Evolutionary conservation across 1,140 invertebrate species (phyloP).

Genomic region (Drosophila nikananu): DNA sequence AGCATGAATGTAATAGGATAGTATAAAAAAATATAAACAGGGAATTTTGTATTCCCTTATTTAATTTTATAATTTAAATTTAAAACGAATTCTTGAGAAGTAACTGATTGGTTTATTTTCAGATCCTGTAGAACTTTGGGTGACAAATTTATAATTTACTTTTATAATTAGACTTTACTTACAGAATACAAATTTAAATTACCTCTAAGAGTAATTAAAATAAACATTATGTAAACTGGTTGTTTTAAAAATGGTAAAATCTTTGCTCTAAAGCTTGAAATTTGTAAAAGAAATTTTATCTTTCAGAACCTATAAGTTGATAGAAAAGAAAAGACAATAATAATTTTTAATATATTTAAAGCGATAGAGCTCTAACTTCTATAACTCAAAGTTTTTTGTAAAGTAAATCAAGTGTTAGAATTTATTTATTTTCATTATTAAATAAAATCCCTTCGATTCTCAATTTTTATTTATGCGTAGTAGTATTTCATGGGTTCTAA

Average conservation of each 20-base stretch:
- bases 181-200: neutral
- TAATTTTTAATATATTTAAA: neutral
- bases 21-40: neutral
- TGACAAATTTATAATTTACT: too few relatives aligned
- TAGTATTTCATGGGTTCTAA: neutral
- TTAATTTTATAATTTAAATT: neutral
- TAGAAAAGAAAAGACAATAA: neutral
- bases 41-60: neutral
- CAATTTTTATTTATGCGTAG: constrained; percentile 5
- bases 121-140: neutral
- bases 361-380: neutral
- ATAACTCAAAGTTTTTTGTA: neutral
- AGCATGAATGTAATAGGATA: neutral
- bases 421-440: neutral
- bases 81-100: neutral
- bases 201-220: neutral
- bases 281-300: too few relatives aligned
- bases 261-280: neutral
- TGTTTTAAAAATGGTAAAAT: neutral
- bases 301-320: neutral
- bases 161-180: neutral
- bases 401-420: neutral
- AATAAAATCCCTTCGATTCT: neutral
- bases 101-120: too few relatives aligned
- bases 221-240: neutral